phyloP scores from a whole-genome alignment of 2,113 vertebrate species.

The Symphodus melops region DNA sequence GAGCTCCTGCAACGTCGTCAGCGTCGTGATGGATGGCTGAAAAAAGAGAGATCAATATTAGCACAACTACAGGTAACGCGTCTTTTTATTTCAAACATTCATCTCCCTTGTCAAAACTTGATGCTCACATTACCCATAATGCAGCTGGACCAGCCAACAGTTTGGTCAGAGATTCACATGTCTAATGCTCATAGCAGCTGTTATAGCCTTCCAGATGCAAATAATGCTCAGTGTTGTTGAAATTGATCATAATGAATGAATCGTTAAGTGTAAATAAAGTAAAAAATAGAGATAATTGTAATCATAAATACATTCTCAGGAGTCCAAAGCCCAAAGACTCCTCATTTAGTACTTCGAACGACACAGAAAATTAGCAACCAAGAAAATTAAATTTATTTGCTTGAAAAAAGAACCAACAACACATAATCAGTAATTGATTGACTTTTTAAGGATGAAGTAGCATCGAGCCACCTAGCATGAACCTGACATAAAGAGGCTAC shows the following conservation, averaged over 20 bases:
- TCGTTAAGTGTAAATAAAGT: too few relatives aligned
- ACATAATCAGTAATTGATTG: background rate
- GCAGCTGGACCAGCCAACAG: background rate
- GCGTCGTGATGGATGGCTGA: background rate
- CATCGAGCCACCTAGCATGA: conserved; percentile 2
- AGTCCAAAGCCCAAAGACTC: too few relatives aligned
- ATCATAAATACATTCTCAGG: too few relatives aligned
- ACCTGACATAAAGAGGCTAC: conserved; percentile 19
- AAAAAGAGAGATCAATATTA: background rate
- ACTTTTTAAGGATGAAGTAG: background rate
- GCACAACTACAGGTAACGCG: background rate
- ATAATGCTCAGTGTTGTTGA: too few relatives aligned
- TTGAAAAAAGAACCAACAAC: background rate
- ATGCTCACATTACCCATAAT: conserved; percentile 20
- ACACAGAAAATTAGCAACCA: too few relatives aligned
- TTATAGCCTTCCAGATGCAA: conserved; percentile 9
- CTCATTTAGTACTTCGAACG: too few relatives aligned
- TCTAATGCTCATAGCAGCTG: conserved; percentile 17
- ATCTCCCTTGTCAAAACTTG: conserved; percentile 20
- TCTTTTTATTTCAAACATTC: conserved; percentile 13
- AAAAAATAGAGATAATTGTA: too few relatives aligned
- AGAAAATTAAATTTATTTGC: background rate
- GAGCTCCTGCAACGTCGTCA: background rate
- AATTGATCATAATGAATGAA: too few relatives aligned
- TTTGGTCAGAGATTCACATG: background rate